A percentile compares a stretch with the other conserved stretches of the same genome.
These are phyloP conservation scores for Protodeltote pygarga DNA, from an alignment of 2,888 invertebrate genomes.

Conservation along the genomic window DNA sequence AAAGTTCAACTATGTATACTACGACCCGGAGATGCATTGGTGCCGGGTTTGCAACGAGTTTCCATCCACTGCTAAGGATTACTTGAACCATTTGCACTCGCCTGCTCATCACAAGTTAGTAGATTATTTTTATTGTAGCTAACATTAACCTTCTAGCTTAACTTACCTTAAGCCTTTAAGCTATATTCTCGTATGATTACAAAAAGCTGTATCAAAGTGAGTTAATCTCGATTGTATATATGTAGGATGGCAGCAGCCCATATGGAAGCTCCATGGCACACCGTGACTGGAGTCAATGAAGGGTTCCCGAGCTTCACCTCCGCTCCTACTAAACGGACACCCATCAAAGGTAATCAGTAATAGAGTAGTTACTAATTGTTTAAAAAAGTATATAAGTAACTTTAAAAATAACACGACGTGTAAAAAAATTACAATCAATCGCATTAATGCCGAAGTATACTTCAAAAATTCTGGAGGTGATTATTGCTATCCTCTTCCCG, in stretches of 20 bases:
- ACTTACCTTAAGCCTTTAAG: no score
- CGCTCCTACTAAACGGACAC: slow-evolving; percentile 92
- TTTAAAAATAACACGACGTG: no score
- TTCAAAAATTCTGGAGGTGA: no score
- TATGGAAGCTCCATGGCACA: slow-evolving; percentile 92
- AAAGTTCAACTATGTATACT: slow-evolving; percentile 93
- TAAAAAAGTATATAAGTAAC: no score
- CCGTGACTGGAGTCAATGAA: slow-evolving; percentile 86
- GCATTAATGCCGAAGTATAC: no score
- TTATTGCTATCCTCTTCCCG: no score
- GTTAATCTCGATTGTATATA: no score
- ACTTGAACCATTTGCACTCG: slow-evolving; percentile 93
- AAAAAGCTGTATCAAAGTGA: no score
- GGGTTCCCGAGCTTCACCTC: slow-evolving; percentile 90
- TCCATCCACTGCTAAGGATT: slow-evolving; percentile 95
- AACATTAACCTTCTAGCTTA: no score
- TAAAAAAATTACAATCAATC: no score
- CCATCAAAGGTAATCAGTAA: slow-evolving; percentile 95
- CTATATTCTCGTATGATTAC: no score
- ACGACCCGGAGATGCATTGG: slow-evolving; percentile 97
- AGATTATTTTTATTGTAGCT: background rate
- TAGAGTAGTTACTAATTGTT: no score
- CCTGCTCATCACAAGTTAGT: slow-evolving; percentile 90
- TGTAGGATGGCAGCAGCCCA: slow-evolving; percentile 80
- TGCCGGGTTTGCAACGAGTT: slow-evolving; percentile 95